Conservation (phyloP, 2,113 vertebrate genomes). For the Ancistrus triradiatus region DNA sequence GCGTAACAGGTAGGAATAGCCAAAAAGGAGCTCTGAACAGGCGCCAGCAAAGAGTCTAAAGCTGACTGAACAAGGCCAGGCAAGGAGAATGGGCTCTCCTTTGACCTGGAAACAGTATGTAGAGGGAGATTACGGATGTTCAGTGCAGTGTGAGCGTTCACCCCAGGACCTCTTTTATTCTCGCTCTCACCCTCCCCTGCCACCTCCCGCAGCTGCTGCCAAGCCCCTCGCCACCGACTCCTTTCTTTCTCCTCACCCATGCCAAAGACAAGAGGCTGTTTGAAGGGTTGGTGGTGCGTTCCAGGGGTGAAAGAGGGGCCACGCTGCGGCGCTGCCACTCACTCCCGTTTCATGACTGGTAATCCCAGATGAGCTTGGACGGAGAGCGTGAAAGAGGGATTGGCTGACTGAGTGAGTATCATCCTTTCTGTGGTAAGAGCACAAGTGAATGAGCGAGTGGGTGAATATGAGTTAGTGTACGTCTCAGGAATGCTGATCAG, state of each 20-base stretch:
- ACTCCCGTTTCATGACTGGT: constrained; percentile 48
- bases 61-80: constrained; percentile 46
- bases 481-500: constrained; percentile 43
- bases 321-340: constrained; percentile 60
- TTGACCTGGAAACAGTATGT: constrained; percentile 71
- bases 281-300: constrained; percentile 57
- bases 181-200: constrained; percentile 49
- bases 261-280: constrained; percentile 57
- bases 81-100: constrained; percentile 61
- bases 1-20: constrained; percentile 25
- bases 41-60: constrained; percentile 46
- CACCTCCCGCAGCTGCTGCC: constrained; percentile 41
- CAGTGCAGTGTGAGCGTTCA: constrained; percentile 71
- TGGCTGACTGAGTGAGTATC: constrained; percentile 26
- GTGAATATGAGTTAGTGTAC: constrained; percentile 25
- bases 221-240: constrained; percentile 42
- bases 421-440: constrained; percentile 8
- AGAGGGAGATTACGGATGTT: constrained; percentile 77
- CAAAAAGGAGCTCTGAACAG: constrained; percentile 16
- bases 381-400: constrained; percentile 12
- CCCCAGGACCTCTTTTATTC: constrained; percentile 67
- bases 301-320: constrained; percentile 72
- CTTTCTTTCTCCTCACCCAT: constrained; percentile 36
- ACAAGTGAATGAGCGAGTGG: not conserved
- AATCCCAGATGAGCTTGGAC: constrained; percentile 40